Evolutionary conservation across 2,888 invertebrate genomes (phyloP).

Genomic region (Amphipoea lucens): DNA sequence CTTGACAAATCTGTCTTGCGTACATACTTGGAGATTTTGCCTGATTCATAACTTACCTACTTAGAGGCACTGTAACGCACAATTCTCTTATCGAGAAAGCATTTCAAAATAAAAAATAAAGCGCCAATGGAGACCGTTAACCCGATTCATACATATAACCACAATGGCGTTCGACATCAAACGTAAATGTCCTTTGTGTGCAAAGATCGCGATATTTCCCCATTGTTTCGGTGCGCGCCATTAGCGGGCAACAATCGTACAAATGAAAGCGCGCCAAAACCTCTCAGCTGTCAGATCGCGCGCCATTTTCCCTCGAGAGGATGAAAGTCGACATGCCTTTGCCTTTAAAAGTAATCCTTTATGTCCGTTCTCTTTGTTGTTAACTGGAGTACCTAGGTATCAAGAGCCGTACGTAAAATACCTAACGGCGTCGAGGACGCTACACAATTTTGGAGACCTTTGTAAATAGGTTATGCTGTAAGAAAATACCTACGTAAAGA

Average conservation of each 20-base stretch:
- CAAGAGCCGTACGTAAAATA: conserved; percentile 56
- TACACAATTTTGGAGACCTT: conserved; percentile 29
- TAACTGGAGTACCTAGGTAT: conserved; percentile 54
- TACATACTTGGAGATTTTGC: not conserved
- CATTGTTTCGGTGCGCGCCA: conserved; percentile 86
- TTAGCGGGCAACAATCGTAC: conserved; percentile 84
- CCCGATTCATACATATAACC: conserved; percentile 65
- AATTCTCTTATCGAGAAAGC: conserved; percentile 24
- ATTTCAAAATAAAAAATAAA: conserved; percentile 44
- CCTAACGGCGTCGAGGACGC: conserved; percentile 34
- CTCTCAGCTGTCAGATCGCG: conserved; percentile 83
- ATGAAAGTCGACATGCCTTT: conserved; percentile 71
- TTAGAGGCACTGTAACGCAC: not conserved
- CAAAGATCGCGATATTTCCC: conserved; percentile 80
- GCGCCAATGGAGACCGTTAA: conserved; percentile 33
- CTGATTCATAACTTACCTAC: not conserved
- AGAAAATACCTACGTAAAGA: conserved; percentile 16
- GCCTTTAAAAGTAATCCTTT: conserved; percentile 72
- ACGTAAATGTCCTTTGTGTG: conserved; percentile 84
- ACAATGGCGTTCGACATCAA: conserved; percentile 84
- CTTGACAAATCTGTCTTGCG: not conserved
- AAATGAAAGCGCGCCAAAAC: conserved; percentile 82
- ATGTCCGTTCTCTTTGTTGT: conserved; percentile 67
- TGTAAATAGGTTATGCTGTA: conserved; percentile 16
- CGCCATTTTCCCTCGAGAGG: conserved; percentile 81